phyloP scores from a whole-genome alignment of 2,797 vertebrate genomes.

The Crenuchus spilurus region DNA sequence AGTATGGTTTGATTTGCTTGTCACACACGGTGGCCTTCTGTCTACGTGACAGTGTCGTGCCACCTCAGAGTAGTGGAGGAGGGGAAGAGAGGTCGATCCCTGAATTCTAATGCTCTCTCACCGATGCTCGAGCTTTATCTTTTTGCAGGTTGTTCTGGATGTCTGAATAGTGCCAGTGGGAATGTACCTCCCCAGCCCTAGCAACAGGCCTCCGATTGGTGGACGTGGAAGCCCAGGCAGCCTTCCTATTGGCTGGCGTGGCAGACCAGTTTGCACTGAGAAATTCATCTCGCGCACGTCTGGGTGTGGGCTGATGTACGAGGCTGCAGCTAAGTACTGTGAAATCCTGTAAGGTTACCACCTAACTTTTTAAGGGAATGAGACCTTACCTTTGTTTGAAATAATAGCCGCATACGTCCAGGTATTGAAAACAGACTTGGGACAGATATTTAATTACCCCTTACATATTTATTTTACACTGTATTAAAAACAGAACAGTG shows the following conservation, averaged over 20 bases:
- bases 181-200: constrained; percentile 79
- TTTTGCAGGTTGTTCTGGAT: constrained; percentile 74
- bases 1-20: neutral
- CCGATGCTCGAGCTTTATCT: constrained; percentile 58
- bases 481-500: too few relatives aligned
- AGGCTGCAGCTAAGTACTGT: constrained; percentile 68
- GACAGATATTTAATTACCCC: too few relatives aligned
- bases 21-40: neutral
- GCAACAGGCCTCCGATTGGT: constrained; percentile 79
- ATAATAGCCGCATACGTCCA: too few relatives aligned
- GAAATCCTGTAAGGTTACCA: constrained; percentile 55
- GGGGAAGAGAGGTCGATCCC: constrained; percentile 49
- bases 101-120: constrained; percentile 65
- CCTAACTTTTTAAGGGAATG: constrained; percentile 55
- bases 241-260: constrained; percentile 74
- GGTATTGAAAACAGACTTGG: too few relatives aligned
- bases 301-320: constrained; percentile 66
- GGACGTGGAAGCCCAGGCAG: constrained; percentile 54
- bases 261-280: constrained; percentile 69
- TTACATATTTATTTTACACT: too few relatives aligned
- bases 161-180: constrained; percentile 73
- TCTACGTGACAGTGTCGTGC: constrained; percentile 9
- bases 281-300: constrained; percentile 76
- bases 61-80: constrained; percentile 1
- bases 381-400: constrained; percentile 28